Percentiles rank a stretch among this genome's conserved stretches.
These are phyloP conservation scores for Urechis unicinctus DNA, from an alignment of 2,888 invertebrate genomes.

Conservation along the genomic window DNA sequence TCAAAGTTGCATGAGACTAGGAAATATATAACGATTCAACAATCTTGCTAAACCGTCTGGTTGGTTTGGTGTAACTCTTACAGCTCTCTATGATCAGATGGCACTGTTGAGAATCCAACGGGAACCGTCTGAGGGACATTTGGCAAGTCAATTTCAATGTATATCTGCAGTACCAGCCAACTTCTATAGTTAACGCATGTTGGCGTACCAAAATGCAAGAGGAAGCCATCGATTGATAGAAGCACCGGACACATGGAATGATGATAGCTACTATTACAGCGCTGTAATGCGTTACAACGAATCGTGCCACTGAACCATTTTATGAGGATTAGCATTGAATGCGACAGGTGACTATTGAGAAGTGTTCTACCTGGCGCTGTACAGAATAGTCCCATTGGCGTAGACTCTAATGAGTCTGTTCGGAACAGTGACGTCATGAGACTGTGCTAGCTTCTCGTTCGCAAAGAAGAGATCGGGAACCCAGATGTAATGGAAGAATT, in stretches of 20 bases:
- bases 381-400: conserved; percentile 21
- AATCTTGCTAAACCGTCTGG: not conserved
- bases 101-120: conserved; percentile 37
- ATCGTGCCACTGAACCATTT: not conserved
- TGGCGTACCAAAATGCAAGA: too few relatives aligned
- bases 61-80: conserved; percentile 22
- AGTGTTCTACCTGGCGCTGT: conserved; percentile 21
- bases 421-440: conserved; percentile 20
- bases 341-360: too few relatives aligned
- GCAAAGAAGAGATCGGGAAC: conserved; percentile 25
- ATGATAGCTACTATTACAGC: too few relatives aligned
- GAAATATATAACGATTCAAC: not conserved
- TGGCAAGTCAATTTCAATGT: conserved; percentile 27
- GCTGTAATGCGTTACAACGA: too few relatives aligned
- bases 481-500: conserved; percentile 19
- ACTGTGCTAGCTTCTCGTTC: conserved; percentile 18
- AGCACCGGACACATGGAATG: too few relatives aligned
- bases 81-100: conserved; percentile 41
- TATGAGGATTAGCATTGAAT: not conserved
- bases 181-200: not conserved
- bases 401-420: conserved; percentile 21
- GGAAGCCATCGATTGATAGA: too few relatives aligned
- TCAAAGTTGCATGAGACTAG: not conserved
- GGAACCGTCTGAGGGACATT: conserved; percentile 41
- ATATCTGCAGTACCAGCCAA: conserved; percentile 7